Evolutionary conservation across 2,888 invertebrate species (phyloP).

Genomic region (Ormyrus rosae): DNA sequence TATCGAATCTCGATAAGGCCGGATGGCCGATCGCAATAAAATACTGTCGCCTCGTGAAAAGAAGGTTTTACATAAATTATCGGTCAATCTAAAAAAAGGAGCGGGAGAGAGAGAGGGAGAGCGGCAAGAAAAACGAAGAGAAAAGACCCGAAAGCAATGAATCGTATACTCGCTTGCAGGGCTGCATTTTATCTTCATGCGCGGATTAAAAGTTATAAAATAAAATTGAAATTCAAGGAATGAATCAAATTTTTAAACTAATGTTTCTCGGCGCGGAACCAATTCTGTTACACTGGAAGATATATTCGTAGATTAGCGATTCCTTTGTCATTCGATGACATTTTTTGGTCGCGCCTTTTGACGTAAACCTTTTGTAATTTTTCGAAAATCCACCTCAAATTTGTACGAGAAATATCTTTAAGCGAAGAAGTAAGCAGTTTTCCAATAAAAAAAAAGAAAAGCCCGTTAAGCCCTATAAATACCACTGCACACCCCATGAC

Average conservation of each 20-base stretch:
- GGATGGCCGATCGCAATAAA: slow-evolving; percentile 50
- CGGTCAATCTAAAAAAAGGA: slow-evolving; percentile 42
- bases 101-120: background rate
- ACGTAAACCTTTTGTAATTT: too few species aligned
- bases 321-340: background rate
- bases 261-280: background rate
- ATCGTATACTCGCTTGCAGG: slow-evolving; percentile 18
- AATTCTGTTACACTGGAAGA: background rate
- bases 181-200: slow-evolving; percentile 14
- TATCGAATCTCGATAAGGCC: slow-evolving; percentile 55
- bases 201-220: slow-evolving; percentile 29
- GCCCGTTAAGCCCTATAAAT: too few species aligned
- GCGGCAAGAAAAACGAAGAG: background rate
- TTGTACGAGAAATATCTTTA: too few species aligned
- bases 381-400: too few species aligned
- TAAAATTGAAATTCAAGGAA: slow-evolving; percentile 26
- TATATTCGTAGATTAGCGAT: background rate
- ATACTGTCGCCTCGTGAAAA: slow-evolving; percentile 49
- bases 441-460: too few species aligned
- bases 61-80: slow-evolving; percentile 57
- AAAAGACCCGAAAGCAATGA: slow-evolving; percentile 13
- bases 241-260: background rate
- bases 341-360: too few species aligned
- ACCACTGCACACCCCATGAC: too few species aligned
- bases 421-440: too few species aligned